Evolutionary conservation across 2,888 invertebrate species (phyloP), one percentile per base, ranked within the genome.

Genomic region (Cinara cedri): DNA sequence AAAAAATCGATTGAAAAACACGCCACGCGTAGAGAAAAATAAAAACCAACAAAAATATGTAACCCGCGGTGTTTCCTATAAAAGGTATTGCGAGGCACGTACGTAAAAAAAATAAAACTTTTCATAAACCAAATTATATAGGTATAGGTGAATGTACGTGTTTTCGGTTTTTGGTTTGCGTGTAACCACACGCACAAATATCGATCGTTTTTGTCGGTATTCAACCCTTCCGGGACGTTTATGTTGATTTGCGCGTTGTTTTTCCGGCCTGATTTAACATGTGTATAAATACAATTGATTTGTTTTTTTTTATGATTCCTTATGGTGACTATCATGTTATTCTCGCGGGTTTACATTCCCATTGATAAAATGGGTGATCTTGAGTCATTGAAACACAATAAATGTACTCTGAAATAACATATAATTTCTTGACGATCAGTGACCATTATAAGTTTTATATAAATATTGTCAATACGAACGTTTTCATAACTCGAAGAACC

Each of bases 91-190:
- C 57, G 44, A 24, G 57, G 55, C 55, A 71, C 71, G 71, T 71
- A 71, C 57, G 21, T 71, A 71, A 34, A 34, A 34, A 34, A 34
- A 34, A 34, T 4, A 34, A 34, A 34, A 34, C 55, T 44, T 71
- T 71, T 57, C 44, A 44, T 71, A 71, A 71, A 71, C 71, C 71
- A 44, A 71, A 71, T 71, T 71, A 71, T n/a, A n/a, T 71, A 57
- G 57, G 57, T 71, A 71, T n/a, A n/a, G n/a, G n/a, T n/a, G n/a
- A n/a, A n/a, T 34, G 21, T 16, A 42, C 34, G 46, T 19, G 54
- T 70, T 71, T 44, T 71, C 44, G 44, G 21, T 70, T 71, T 44
- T 71, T 24, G 44, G 21, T 24, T 71, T 44, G 44, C 57, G 44
- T 57, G 44, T 16, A 19, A 55, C 55, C 21, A 21, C 71, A 71